Percentiles rank a stretch among this genome's conserved stretches.
These are phyloP conservation scores for Sanderia malayensis DNA, from an alignment of 30 jellyfish, hydroid and myxozoan genomes.

Conservation along the genomic window DNA sequence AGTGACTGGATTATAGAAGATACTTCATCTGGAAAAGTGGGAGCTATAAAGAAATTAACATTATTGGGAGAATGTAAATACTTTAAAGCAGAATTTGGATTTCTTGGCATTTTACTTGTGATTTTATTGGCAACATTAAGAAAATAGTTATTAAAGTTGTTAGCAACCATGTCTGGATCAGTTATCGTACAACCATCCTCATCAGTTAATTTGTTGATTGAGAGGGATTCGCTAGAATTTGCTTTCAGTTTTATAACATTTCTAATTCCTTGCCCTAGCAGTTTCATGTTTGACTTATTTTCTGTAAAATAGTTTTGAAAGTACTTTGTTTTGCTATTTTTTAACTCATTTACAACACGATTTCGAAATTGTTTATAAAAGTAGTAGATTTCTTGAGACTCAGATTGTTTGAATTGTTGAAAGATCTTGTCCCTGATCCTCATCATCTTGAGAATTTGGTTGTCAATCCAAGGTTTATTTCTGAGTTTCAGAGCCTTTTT, in stretches of 20 bases:
- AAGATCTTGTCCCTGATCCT: constrained; percentile 17
- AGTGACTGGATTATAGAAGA: neutral
- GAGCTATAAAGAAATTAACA: neutral
- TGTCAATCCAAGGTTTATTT: constrained; percentile 14
- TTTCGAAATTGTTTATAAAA: constrained; percentile 8
- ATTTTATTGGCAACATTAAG: neutral
- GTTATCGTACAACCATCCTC: neutral
- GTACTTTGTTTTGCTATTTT: neutral
- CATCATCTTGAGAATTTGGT: constrained; percentile 17
- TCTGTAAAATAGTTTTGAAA: neutral
- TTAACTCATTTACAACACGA: neutral
- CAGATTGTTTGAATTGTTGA: constrained; percentile 19
- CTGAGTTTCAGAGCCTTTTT: constrained; percentile 12
- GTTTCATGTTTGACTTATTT: neutral
- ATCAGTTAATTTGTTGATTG: neutral
- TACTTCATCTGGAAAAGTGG: neutral
- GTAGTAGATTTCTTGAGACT: constrained; percentile 4
- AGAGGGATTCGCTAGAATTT: neutral
- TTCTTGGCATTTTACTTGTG: neutral
- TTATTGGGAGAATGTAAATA: neutral
- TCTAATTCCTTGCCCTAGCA: neutral
- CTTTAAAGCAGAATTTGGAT: neutral
- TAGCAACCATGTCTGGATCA: neutral
- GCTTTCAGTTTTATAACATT: neutral
- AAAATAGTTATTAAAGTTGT: neutral